These are phyloP conservation scores for Drosophila pseudotakahashii DNA, from an alignment of 2,888 invertebrate species.

Conservation along the genomic window DNA sequence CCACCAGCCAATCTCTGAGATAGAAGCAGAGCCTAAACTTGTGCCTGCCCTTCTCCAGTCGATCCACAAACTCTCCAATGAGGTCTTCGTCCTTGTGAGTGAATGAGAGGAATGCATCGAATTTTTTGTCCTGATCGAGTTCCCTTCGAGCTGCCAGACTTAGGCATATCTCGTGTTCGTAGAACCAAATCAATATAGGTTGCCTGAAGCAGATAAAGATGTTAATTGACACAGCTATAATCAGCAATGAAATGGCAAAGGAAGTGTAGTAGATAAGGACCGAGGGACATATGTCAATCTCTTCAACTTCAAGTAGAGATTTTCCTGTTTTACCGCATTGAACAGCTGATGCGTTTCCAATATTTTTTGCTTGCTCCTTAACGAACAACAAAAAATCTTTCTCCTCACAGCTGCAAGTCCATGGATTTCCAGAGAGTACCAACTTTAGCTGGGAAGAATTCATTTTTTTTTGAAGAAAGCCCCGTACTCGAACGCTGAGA, in stretches of 20 bases:
- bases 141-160: constrained; percentile 11
- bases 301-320: constrained; percentile 4
- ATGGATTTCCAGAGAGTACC: constrained; percentile 3
- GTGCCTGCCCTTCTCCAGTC: constrained; percentile 14
- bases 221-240: not conserved
- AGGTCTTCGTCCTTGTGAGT: constrained; percentile 25
- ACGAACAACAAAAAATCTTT: constrained; percentile 8
- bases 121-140: constrained; percentile 3
- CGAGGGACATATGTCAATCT: constrained; percentile 24
- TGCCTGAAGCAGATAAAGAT: constrained; percentile 12
- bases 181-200: constrained; percentile 38
- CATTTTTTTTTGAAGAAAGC: not conserved
- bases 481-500: not conserved
- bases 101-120: constrained; percentile 41
- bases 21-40: constrained; percentile 32
- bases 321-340: not conserved
- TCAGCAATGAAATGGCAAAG: not conserved
- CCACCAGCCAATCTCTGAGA: constrained; percentile 43
- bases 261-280: constrained; percentile 11
- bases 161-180: constrained; percentile 33
- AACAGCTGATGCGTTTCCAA: not conserved
- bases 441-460: constrained; percentile 1
- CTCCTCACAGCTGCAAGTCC: constrained; percentile 21
- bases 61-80: constrained; percentile 33
- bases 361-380: constrained; percentile 1